These are phyloP conservation scores for Brachirus orientalis DNA, from an alignment of 2,113 vertebrate species.

Conservation along the genomic window DNA sequence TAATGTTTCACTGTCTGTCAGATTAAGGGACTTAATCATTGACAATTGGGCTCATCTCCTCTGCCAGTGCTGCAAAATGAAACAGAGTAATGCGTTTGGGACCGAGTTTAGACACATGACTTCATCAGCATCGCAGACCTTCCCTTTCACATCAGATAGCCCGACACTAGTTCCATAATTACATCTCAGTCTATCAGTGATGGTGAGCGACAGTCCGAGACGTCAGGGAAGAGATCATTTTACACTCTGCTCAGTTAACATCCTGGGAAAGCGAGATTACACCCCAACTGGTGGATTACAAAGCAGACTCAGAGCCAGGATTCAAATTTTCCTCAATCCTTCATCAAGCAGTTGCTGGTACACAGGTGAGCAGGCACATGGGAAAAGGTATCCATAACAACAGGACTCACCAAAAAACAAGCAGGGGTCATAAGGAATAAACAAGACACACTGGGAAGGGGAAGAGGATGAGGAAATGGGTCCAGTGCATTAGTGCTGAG, in stretches of 20 bases:
- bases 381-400: no score
- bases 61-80: slow-evolving; percentile 8
- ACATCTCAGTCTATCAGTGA: background rate
- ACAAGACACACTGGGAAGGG: no score
- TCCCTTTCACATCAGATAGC: background rate
- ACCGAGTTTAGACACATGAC: background rate
- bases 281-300: background rate
- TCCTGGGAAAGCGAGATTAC: background rate
- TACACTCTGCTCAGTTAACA: slow-evolving; percentile 15
- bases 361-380: no score
- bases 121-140: background rate
- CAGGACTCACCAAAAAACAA: no score
- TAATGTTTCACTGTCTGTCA: slow-evolving; percentile 9
- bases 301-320: background rate
- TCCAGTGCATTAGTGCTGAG: no score
- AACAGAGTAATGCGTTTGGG: slow-evolving; percentile 5
- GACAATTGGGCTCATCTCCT: slow-evolving; percentile 10
- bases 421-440: no score
- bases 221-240: slow-evolving; percentile 2
- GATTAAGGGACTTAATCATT: slow-evolving; percentile 12
- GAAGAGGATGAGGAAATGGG: no score
- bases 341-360: no score
- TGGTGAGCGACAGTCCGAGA: background rate
- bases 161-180: background rate
- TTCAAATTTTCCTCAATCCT: no score